Evolutionary conservation across 2,113 vertebrate species (phyloP), one percentile per base, ranked within the genome.

Genomic region (Ictalurus furcatus): DNA sequence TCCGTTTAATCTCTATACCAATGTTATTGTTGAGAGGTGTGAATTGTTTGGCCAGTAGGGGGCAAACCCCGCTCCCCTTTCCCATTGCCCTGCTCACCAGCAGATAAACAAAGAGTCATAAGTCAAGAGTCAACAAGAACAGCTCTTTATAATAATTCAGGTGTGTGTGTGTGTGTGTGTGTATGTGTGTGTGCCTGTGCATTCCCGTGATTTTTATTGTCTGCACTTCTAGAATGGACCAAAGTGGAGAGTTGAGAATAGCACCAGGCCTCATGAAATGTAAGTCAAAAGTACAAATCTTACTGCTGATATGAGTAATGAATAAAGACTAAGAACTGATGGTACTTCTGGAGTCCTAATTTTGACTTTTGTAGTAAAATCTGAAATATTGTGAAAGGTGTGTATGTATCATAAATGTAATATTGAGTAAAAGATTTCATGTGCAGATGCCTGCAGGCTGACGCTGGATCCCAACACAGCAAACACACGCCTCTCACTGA

Each of bases 391-490:
- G 30, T 37, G 16, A 73, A 69, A 69, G 37, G 69, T 67, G 65
- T 73, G 6, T 37, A 19, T 73, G 16, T 19, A 73, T 37, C 16
- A 37, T 73, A 73, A 23, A 37, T 40, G 14, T 54, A 30, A 54
- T 54, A 19, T 9, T 34, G 14, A 56, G 79, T 12, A 34, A 81
- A 58, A 17, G 6, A 34, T 79, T 3, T 56, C 30, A 11, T 37
- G 16, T 80, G 61, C 11, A 87, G 86, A 81, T 67, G 76, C 86
- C 76, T 81, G 44, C 30, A 80, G 37, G 16, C 58, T 87, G 76
- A 81, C 76, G 6, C 44, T 87, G 86, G 86, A 81, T n/a, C 76
- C 44, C 19, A 81, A 67, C 58, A 87, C 86, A 16, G 86, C 86
- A 34, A n/a, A 87, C 61, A 11, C 59, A 21, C 76, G 12, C 11